Base-by-base conservation (phyloP, 1,140 invertebrate species). In the Aphelinus certus region DNA sequence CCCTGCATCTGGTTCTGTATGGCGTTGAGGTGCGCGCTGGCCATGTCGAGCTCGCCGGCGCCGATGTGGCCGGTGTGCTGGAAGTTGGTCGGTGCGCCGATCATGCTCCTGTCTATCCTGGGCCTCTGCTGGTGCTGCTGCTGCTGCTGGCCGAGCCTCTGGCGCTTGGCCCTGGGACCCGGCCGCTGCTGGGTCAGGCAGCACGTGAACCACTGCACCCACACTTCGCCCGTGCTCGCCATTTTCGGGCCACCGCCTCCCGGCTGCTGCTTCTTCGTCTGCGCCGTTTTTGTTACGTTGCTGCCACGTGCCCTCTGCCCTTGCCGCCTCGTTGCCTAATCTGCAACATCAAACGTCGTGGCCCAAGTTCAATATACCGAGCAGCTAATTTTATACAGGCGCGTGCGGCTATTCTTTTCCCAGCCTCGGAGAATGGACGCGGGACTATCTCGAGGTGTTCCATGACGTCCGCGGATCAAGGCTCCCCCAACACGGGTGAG, bases 11-110 rank as follows among this genome's bases (percentile, higher is more conserved):
- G 94, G 68, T 92, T 93, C 86, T 95, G 94, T 76, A 96, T 91
- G 60, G 92, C 92, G 78, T 92, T 91, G 69, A 95, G 88, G 79
- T 94, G 89, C 60, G 93, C 92, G 71, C 91, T 92, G 2, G 91
- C 92, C 85, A 94, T 90, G 80, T 94, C 93, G 64, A 94, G 90
- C 84, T 97, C 96, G 45, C 93, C 93, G n/a, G 94, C 95, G n/a
- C 96, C 91, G 81, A 95, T 94, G 83, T 96, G 95, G 68, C 92
- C 95, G n/a, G 95, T 96, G 83, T 97, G 96, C 76, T 94, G 92
- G 84, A 97, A 97, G 87, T 97, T 95, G 73, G 95, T 97, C 4
- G 96, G 96, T 70, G 92, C 92, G 66, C 96, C 94, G 81, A 97
- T 97, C 95, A 97, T 97, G 57, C 95, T 95, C 51, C 95, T 90